Percentiles rank a stretch among this genome's conserved stretches.
phyloP scores from a whole-genome alignment of 1,140 invertebrate species.

The Zaprionus gabonicus region DNA sequence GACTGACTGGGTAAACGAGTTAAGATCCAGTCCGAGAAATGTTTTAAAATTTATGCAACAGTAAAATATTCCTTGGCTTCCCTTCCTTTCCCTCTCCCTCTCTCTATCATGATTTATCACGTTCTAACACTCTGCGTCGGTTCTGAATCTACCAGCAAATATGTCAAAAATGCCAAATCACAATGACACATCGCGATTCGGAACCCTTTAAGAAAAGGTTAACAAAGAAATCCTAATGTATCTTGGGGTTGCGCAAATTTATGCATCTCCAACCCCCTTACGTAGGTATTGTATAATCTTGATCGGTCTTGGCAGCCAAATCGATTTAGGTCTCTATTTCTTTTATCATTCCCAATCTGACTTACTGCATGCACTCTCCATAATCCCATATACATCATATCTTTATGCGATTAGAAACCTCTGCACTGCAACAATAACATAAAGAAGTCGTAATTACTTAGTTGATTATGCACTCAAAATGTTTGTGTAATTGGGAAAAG shows the following conservation, averaged over 20 bases:
- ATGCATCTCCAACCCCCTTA: neutral
- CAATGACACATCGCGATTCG: conserved; percentile 75
- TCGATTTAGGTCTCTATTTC: conserved; percentile 23
- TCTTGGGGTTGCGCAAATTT: conserved; percentile 28
- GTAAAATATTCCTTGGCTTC: conserved; percentile 10
- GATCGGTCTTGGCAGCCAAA: conserved; percentile 3
- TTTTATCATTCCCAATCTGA: conserved; percentile 32
- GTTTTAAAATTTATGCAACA: conserved; percentile 76
- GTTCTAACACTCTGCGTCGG: conserved; percentile 3
- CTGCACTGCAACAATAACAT: too few species aligned
- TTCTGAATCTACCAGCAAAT: conserved; percentile 46
- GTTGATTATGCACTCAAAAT: too few species aligned
- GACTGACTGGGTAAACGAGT: conserved; percentile 45
- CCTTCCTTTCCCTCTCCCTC: neutral
- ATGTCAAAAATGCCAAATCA: conserved; percentile 81
- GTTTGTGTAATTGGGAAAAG: neutral
- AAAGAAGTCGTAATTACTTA: too few species aligned
- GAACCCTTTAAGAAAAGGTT: conserved; percentile 11
- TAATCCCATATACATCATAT: neutral
- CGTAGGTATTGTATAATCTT: neutral
- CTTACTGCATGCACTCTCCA: neutral
- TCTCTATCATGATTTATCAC: conserved; percentile 29
- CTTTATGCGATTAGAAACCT: too few species aligned
- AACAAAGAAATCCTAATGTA: neutral
- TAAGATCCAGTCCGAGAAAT: conserved; percentile 58